A percentile compares a stretch with the other conserved stretches of the same genome.
Conservation (phyloP, 2,888 invertebrate species). For the Acleris emargana region DNA sequence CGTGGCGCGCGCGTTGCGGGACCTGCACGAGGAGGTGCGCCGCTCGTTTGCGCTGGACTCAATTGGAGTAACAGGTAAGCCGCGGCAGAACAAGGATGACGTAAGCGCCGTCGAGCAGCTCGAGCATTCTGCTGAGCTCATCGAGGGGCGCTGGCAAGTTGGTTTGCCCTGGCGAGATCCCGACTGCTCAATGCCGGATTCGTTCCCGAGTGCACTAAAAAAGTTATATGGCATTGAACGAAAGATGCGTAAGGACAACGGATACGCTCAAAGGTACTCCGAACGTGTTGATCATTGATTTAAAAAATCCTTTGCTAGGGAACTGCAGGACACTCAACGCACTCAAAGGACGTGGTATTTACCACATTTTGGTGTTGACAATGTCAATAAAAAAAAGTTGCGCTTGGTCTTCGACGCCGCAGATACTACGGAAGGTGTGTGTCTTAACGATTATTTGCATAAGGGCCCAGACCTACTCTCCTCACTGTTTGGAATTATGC, state of each 20-base stretch:
- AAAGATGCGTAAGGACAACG: slow-evolving; percentile 36
- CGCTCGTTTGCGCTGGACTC: slow-evolving; percentile 36
- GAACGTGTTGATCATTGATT: slow-evolving; percentile 13
- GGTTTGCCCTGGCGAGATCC: slow-evolving; percentile 3
- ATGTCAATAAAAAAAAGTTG: slow-evolving; percentile 43
- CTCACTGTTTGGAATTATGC: slow-evolving; percentile 47
- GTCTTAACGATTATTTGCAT: slow-evolving; percentile 43
- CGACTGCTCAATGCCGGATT: slow-evolving; percentile 37
- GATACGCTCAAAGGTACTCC: slow-evolving; percentile 7
- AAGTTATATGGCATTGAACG: slow-evolving; percentile 40
- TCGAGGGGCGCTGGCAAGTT: slow-evolving; percentile 10
- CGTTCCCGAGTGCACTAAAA: slow-evolving; percentile 34
- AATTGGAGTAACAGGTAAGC: slow-evolving; percentile 35
- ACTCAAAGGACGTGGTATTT: slow-evolving; percentile 14
- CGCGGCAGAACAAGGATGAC: slow-evolving; percentile 35
- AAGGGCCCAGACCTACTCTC: slow-evolving; percentile 28
- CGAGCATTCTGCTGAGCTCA: neutral
- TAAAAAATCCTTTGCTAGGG: neutral
- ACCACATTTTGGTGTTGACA: slow-evolving; percentile 13
- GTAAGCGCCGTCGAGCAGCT: slow-evolving; percentile 24
- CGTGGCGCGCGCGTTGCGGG: slow-evolving; percentile 1
- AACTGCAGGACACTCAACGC: slow-evolving; percentile 4
- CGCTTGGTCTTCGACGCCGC: slow-evolving; percentile 43
- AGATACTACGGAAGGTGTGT: slow-evolving; percentile 9
- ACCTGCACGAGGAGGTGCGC: slow-evolving; percentile 5